phyloP scores from a whole-genome alignment of 2,888 invertebrate genomes.

The Muscina levida region DNA sequence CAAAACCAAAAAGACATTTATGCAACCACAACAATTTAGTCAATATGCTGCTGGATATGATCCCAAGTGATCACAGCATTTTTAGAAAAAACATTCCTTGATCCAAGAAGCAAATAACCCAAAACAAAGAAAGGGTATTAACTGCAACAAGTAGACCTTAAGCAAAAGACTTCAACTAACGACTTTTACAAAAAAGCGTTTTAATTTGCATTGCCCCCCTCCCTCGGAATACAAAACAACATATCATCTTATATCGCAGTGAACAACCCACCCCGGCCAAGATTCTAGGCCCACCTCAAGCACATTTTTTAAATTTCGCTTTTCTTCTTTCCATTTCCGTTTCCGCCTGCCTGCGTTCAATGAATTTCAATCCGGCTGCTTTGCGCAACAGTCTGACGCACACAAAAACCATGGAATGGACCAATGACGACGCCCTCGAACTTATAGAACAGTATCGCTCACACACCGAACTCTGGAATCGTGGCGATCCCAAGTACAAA shows the following conservation, averaged over 20 bases:
- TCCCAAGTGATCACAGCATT: constrained; percentile 61
- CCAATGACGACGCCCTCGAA: constrained; percentile 78
- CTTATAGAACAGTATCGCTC: constrained; percentile 78
- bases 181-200: constrained; percentile 20
- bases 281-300: constrained; percentile 25
- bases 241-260: constrained; percentile 57
- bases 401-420: constrained; percentile 78
- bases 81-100: constrained; percentile 61
- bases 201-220: neutral
- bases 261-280: constrained; percentile 45
- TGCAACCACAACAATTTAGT: constrained; percentile 27
- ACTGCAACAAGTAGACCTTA: no score
- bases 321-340: constrained; percentile 30
- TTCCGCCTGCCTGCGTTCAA: constrained; percentile 40
- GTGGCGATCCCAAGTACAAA: constrained; percentile 79
- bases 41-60: constrained; percentile 58
- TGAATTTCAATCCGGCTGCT: constrained; percentile 74
- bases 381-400: constrained; percentile 64
- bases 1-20: constrained; percentile 47
- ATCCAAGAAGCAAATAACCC: constrained; percentile 36
- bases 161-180: constrained; percentile 20
- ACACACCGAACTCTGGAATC: constrained; percentile 79
- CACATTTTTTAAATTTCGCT: neutral
- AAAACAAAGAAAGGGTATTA: no score
- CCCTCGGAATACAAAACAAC: constrained; percentile 34